phyloP scores from a whole-genome alignment of 2,888 invertebrate species.

The Eudiplozoon nipponicum region DNA sequence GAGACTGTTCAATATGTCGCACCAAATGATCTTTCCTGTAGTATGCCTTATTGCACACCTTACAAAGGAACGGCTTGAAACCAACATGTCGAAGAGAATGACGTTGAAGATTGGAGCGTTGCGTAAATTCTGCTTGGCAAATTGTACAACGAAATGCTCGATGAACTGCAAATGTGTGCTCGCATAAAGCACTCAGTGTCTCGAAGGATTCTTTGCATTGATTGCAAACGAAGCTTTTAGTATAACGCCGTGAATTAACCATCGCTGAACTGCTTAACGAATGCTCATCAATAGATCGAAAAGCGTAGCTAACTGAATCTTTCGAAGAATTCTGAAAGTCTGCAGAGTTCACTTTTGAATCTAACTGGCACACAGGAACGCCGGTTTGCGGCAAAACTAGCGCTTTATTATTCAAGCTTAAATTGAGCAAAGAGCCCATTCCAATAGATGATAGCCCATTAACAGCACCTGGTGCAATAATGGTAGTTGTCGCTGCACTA shows the following conservation, averaged over 20 bases:
- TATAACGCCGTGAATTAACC: conserved; percentile 2
- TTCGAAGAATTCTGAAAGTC: too few relatives aligned
- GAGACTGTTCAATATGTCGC: conserved; percentile 16
- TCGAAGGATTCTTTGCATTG: conserved; percentile 14
- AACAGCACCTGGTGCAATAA: too few relatives aligned
- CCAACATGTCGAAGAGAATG: conserved; percentile 17
- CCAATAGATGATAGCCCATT: too few relatives aligned
- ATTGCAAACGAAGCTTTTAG: conserved; percentile 11
- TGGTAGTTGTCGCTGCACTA: too few relatives aligned
- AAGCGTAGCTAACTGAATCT: too few relatives aligned
- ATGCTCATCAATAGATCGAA: too few relatives aligned
- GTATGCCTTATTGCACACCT: conserved; percentile 15
- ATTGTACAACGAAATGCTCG: conserved; percentile 15
- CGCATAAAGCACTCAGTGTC: conserved; percentile 13
- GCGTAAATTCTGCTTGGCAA: conserved; percentile 15
- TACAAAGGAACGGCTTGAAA: conserved; percentile 16
- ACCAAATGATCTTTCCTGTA: conserved; percentile 16
- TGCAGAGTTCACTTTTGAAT: too few relatives aligned
- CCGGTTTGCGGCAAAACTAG: too few relatives aligned
- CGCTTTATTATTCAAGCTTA: too few relatives aligned
- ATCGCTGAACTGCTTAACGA: too few relatives aligned
- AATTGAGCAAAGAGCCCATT: too few relatives aligned
- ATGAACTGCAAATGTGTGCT: conserved; percentile 16
- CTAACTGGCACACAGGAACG: too few relatives aligned
- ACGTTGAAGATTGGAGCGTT: conserved; percentile 16